Base-by-base conservation (phyloP, 2,888 invertebrate species). In the Sesamia inferens region DNA sequence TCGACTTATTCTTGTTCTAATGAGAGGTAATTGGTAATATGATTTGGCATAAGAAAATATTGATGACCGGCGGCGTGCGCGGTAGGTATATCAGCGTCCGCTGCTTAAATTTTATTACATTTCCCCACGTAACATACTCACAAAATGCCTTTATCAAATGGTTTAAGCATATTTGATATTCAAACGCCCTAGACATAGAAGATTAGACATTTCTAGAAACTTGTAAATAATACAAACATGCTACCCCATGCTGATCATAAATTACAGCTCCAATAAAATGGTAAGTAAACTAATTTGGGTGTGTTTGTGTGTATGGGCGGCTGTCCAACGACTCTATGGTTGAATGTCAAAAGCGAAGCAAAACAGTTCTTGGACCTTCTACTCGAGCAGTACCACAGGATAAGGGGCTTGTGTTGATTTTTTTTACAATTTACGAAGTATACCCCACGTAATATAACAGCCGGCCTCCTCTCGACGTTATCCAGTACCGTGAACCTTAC, bases 341-440 rank as follows among this genome's bases (percentile, higher is more conserved):
- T 89, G 71, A 91, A 83, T 10, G 92, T 94, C 67, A 93, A 87
- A 48, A 94, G 81, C 4, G 93, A 92, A 19, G 93, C 94, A 6
- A 88, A 90, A 81, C 94, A 94, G 76, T 88, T 90, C 42, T 89
- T 89, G 14, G 93, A 93, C 80, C 91, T 93, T 72, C 93, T 87
- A n/a, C 92, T 92, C 4, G 93, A 94, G 78, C 94, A 93, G 87
- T 92, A 94, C 93, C 93, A 94, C 54, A 93, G 89, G 59, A 93
- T 85, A 8, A 92, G 89, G 19, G 90, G 80, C 74, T 90, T 88
- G 70, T 89, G 87, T 79, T 90, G 88, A 48, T 87, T 90, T 79
- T 90, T 92, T 59, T 91, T 87, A 68, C 90, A 90, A 86, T 93
- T 93, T 75, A 92, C 90, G 90, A 93, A 93, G 88, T 89, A 82